These are phyloP conservation scores for Macrotis lagotis DNA, from an alignment of 2,113 vertebrate genomes.

Conservation along the genomic window DNA sequence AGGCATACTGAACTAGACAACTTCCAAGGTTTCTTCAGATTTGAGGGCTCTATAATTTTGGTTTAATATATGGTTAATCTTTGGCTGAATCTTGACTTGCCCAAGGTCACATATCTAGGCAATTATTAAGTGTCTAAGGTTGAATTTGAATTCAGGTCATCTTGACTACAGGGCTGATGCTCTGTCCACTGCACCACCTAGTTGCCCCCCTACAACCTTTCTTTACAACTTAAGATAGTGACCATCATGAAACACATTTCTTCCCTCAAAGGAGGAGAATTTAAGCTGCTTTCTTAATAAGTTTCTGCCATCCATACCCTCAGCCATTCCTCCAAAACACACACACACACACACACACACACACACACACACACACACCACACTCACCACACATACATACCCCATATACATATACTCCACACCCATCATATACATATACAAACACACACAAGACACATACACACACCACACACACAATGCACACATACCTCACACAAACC, in stretches of 20 bases:
- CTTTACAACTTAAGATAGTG: background rate
- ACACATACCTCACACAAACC: too few species aligned
- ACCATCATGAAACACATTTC: background rate
- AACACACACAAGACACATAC: background rate
- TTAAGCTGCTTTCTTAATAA: background rate
- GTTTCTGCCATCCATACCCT: background rate
- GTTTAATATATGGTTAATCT: background rate
- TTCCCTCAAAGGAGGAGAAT: background rate
- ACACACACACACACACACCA: too few species aligned
- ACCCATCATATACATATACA: too few species aligned
- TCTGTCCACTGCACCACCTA: too few species aligned
- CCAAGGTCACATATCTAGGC: too few species aligned
- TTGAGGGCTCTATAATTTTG: background rate
- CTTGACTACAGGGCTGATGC: too few species aligned
- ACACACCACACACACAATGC: too few species aligned
- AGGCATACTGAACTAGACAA: background rate
- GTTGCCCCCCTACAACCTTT: background rate
- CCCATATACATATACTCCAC: too few species aligned
- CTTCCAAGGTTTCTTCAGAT: background rate
- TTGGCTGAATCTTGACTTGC: background rate
- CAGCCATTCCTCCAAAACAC: too few species aligned
- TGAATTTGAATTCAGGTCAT: too few species aligned
- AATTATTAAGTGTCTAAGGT: too few species aligned
- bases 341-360: too few species aligned
- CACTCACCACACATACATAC: background rate